A percentile compares a stretch with the other conserved stretches of the same genome.
phyloP scores from a whole-genome alignment of 2,888 invertebrate species.

The Hydraecia micacea region DNA sequence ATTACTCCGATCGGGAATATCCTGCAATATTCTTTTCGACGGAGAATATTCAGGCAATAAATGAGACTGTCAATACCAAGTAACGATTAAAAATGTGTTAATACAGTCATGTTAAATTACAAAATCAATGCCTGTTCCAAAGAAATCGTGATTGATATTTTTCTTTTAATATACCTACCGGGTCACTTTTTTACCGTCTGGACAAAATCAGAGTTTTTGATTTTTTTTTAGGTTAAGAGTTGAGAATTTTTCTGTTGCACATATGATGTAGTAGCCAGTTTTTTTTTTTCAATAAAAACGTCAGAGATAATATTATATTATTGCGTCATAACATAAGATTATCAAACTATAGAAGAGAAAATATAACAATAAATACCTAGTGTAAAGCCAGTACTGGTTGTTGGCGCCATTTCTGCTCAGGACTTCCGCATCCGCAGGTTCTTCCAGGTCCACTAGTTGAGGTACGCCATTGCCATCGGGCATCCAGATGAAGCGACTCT shows the following conservation, averaged over 20 bases:
- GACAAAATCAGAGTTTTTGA: too few species aligned
- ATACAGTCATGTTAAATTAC: too few species aligned
- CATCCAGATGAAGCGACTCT: slow-evolving; percentile 86
- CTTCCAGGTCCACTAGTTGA: slow-evolving; percentile 80
- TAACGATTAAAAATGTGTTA: too few species aligned
- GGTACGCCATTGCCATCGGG: slow-evolving; percentile 81
- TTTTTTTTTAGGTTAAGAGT: too few species aligned
- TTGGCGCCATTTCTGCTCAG: slow-evolving; percentile 78
- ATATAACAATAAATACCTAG: slow-evolving; percentile 67
- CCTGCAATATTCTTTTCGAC: too few species aligned
- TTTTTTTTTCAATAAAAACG: too few species aligned
- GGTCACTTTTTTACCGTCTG: too few species aligned
- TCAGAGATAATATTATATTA: background rate
- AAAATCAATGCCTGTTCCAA: too few species aligned
- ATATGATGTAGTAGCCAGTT: background rate
- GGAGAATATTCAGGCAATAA: too few species aligned
- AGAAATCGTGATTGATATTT: background rate
- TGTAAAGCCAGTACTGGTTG: slow-evolving; percentile 82
- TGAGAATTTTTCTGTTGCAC: too few species aligned
- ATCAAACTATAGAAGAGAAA: background rate
- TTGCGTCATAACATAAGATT: background rate
- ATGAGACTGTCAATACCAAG: too few species aligned
- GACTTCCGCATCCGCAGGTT: slow-evolving; percentile 68
- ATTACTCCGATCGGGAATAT: background rate
- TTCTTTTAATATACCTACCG: too few species aligned